A percentile compares a stretch with the other conserved stretches of the same genome.
Evolutionary conservation across 1,140 invertebrate genomes (phyloP).

Genomic region (Aphis gossypii): DNA sequence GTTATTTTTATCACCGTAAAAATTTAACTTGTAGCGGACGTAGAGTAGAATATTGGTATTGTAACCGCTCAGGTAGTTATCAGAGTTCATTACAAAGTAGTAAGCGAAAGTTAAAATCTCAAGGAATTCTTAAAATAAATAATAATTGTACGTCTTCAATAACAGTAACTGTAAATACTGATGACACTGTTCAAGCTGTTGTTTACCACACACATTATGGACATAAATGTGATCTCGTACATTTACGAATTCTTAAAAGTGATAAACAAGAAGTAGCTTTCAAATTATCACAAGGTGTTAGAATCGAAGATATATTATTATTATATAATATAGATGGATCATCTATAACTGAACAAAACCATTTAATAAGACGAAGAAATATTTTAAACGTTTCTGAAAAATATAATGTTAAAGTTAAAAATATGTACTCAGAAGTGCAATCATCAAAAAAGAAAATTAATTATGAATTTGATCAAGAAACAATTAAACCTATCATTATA

Average conservation of each 20-base stretch:
- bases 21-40: background rate
- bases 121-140: slow-evolving; percentile 39
- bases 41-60: slow-evolving; percentile 47
- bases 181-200: slow-evolving; percentile 31
- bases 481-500: background rate
- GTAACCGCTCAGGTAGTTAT: slow-evolving; percentile 30
- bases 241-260: slow-evolving; percentile 35
- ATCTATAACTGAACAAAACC: slow-evolving; percentile 31
- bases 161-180: slow-evolving; percentile 24
- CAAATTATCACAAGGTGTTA: slow-evolving; percentile 42
- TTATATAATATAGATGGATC: slow-evolving; percentile 3
- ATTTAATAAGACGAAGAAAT: slow-evolving; percentile 41
- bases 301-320: slow-evolving; percentile 23
- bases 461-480: background rate
- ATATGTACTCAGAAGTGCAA: background rate
- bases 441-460: background rate
- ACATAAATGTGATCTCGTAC: slow-evolving; percentile 15
- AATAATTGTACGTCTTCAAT: slow-evolving; percentile 47
- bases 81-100: background rate
- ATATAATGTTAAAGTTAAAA: slow-evolving; percentile 16
- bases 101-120: slow-evolving; percentile 25
- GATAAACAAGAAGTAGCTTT: slow-evolving; percentile 47
- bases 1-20: slow-evolving; percentile 45
- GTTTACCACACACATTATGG: slow-evolving; percentile 42
- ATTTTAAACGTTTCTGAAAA: slow-evolving; percentile 39